A percentile compares a stretch with the other conserved stretches of the same genome.
Conservation (phyloP, 2,113 vertebrate genomes). For the Chaetodon auriga region DNA sequence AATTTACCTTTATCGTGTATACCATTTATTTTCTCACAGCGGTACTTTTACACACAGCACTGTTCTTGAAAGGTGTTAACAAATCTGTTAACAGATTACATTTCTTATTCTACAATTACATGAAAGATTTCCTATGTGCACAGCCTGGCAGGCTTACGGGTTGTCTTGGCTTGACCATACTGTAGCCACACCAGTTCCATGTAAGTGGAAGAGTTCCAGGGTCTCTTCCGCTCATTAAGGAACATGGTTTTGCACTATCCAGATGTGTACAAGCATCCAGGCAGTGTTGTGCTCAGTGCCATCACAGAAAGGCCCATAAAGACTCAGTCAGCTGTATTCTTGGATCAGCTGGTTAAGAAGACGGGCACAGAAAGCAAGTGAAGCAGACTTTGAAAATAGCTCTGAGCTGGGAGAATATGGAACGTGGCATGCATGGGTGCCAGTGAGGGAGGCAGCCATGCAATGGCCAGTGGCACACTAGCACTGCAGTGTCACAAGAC, state of each 20-base stretch:
- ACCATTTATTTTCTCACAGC: not conserved
- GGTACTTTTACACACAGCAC: not conserved
- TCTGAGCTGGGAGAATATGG: conserved; percentile 65
- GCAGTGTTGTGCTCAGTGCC: conserved; percentile 49
- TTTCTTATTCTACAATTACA: not conserved
- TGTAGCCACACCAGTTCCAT: conserved; percentile 23
- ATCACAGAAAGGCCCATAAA: conserved; percentile 26
- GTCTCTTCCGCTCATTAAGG: conserved; percentile 64
- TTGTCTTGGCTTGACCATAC: conserved; percentile 18
- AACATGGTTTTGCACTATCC: conserved; percentile 71
- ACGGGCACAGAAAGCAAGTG: conserved; percentile 59
- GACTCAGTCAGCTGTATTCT: conserved; percentile 69
- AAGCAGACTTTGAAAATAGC: conserved; percentile 75
- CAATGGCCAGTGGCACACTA: conserved; percentile 59
- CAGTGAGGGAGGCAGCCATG: conserved; percentile 43
- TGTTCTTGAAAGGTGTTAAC: not conserved
- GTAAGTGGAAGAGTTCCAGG: conserved; percentile 32
- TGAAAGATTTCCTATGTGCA: not conserved
- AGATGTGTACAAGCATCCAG: conserved; percentile 69
- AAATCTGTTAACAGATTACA: not conserved
- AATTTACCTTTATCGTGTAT: not conserved
- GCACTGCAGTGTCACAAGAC: conserved; percentile 58
- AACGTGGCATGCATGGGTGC: conserved; percentile 47
- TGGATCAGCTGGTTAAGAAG: conserved; percentile 69
- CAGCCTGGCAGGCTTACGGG: not conserved